Percentiles rank a stretch among this genome's conserved stretches.
phyloP scores from a whole-genome alignment of 1,140 invertebrate species.

The Nylanderia fulva region DNA sequence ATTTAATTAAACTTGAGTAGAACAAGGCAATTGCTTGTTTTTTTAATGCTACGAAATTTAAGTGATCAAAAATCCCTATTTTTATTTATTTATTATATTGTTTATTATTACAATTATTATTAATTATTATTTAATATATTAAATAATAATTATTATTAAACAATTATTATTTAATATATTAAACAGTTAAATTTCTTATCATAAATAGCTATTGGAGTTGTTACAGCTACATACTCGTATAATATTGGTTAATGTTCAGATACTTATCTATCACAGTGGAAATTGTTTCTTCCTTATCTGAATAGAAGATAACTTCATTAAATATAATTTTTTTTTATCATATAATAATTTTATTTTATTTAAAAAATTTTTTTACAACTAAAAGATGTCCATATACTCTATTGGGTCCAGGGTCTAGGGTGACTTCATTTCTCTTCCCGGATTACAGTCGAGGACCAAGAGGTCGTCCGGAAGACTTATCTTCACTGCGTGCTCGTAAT shows the following conservation, averaged over 20 bases:
- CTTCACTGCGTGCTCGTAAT: slow-evolving; percentile 18
- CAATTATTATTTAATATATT: no score
- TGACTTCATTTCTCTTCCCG: slow-evolving; percentile 42
- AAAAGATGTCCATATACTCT: neutral
- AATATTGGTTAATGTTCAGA: neutral
- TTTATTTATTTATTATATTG: neutral
- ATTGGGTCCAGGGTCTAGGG: neutral
- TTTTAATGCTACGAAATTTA: neutral
- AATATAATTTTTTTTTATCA: neutral
- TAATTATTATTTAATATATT: no score
- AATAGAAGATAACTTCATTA: neutral
- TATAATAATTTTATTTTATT: neutral
- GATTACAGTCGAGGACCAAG: slow-evolving; percentile 11
- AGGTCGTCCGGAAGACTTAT: slow-evolving; percentile 25
- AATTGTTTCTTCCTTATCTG: neutral
- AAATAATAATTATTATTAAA: no score
- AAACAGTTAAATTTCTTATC: neutral
- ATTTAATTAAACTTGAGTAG: slow-evolving; percentile 39
- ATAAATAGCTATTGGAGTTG: neutral
- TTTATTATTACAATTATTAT: slow-evolving; percentile 1
- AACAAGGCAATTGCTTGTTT: neutral
- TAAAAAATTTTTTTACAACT: neutral
- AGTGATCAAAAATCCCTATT: neutral
- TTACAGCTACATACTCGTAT: no score
- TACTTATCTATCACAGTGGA: neutral